Evolutionary conservation across 2,797 vertebrate genomes (phyloP).

Genomic region (Chaetophractus vellerosus): DNA sequence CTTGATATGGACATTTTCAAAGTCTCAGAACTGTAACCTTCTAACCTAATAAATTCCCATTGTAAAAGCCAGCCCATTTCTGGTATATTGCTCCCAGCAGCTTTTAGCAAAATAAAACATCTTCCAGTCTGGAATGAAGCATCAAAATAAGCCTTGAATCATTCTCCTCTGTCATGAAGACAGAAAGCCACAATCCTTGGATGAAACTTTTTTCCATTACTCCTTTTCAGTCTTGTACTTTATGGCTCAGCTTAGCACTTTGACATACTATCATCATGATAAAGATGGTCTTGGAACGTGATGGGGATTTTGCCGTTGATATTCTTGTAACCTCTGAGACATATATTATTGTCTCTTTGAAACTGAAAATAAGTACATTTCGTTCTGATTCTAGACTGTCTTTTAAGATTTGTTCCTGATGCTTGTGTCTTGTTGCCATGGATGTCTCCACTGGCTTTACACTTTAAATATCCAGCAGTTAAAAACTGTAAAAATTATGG

Average conservation of each 20-base stretch:
- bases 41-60: too few species aligned
- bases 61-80: too few species aligned
- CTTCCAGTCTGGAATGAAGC: conserved; percentile 57
- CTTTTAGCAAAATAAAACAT: too few species aligned
- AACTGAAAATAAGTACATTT: conserved; percentile 13
- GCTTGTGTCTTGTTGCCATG: not conserved
- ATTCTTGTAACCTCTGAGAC: not conserved
- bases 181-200: conserved; percentile 41
- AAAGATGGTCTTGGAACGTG: not conserved
- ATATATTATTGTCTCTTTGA: not conserved
- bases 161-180: conserved; percentile 11
- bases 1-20: too few species aligned
- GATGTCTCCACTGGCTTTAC: conserved; percentile 22
- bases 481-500: conserved; percentile 27
- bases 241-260: not conserved
- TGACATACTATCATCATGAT: not conserved
- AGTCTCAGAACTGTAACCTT: too few species aligned
- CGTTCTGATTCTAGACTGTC: not conserved
- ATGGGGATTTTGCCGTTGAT: not conserved
- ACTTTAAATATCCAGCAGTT: conserved; percentile 11
- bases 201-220: not conserved
- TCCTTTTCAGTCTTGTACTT: conserved; percentile 39
- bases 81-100: too few species aligned
- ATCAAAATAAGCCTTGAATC: conserved; percentile 57
- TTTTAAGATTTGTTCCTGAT: not conserved